phyloP scores from a whole-genome alignment of 2,113 vertebrate genomes.

The Chamaetylas fuelleborni region DNA sequence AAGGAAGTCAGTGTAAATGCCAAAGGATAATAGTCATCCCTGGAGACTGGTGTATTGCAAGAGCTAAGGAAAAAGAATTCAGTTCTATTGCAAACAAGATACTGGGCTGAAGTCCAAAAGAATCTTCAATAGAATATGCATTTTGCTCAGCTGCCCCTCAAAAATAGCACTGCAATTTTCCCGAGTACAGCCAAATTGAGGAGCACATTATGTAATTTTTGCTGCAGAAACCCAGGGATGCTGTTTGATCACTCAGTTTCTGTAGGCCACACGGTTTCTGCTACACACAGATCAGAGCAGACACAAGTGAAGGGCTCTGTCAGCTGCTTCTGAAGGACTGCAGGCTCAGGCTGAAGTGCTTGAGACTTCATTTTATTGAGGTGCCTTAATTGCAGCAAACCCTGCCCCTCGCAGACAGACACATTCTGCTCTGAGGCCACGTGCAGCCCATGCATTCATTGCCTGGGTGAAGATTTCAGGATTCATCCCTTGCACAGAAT shows the following conservation, averaged over 20 bases:
- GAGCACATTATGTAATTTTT: neutral
- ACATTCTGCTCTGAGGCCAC: neutral
- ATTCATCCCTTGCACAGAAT: neutral
- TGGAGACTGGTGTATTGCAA: neutral
- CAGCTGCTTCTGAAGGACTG: neutral
- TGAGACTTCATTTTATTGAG: neutral
- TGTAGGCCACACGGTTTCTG: neutral
- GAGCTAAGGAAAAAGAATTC: neutral
- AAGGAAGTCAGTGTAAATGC: neutral
- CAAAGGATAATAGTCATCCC: neutral
- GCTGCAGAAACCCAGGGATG: neutral
- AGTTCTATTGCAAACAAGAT: neutral
- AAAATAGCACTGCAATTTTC: neutral
- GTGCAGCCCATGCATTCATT: neutral
- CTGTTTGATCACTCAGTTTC: neutral
- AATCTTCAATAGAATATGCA: neutral
- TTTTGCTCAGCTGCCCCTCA: neutral
- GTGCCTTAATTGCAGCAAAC: neutral
- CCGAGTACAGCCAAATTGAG: neutral
- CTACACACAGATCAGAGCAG: neutral
- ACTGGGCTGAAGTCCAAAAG: neutral
- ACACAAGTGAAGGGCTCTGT: neutral
- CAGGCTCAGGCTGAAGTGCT: neutral
- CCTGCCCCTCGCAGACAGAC: neutral
- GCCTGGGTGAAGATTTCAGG: neutral